Evolutionary conservation across 2,888 invertebrate species (phyloP).

Genomic region (Zelleria hepariella): DNA sequence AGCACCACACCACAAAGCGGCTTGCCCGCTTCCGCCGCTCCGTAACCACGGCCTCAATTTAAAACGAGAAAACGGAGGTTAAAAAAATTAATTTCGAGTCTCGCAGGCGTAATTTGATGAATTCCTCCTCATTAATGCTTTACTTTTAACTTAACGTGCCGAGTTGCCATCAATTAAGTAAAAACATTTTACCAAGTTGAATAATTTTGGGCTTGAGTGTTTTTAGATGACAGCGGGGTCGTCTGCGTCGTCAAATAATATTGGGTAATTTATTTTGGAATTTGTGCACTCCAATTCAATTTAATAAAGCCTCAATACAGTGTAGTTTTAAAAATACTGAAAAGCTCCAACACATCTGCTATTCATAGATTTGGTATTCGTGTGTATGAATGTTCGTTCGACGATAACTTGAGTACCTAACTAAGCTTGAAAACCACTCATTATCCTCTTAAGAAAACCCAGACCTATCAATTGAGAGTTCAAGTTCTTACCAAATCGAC

Average conservation of each 20-base stretch:
- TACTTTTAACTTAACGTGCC: background rate
- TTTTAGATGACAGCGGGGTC: background rate
- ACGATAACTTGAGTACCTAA: no score
- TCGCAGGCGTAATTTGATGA: conserved; percentile 1
- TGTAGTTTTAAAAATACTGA: no score
- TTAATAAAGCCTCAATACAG: background rate
- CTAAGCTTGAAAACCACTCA: no score
- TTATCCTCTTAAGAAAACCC: no score
- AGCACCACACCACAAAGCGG: no score
- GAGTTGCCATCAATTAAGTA: background rate
- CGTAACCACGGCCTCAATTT: conserved; percentile 17
- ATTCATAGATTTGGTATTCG: background rate
- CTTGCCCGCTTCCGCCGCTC: no score
- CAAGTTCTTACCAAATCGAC: no score
- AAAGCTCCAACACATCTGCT: background rate
- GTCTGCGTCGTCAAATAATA: background rate
- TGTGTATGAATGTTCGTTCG: conserved; percentile 6
- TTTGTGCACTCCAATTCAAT: background rate
- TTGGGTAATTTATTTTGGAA: background rate
- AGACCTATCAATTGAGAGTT: no score
- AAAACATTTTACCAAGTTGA: background rate
- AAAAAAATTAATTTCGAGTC: conserved; percentile 2
- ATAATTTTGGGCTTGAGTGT: background rate
- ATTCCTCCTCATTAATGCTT: conserved; percentile 1
- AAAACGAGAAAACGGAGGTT: conserved; percentile 21